Conservation (phyloP, 1,140 invertebrate genomes). For the Cotesia vestalis region DNA sequence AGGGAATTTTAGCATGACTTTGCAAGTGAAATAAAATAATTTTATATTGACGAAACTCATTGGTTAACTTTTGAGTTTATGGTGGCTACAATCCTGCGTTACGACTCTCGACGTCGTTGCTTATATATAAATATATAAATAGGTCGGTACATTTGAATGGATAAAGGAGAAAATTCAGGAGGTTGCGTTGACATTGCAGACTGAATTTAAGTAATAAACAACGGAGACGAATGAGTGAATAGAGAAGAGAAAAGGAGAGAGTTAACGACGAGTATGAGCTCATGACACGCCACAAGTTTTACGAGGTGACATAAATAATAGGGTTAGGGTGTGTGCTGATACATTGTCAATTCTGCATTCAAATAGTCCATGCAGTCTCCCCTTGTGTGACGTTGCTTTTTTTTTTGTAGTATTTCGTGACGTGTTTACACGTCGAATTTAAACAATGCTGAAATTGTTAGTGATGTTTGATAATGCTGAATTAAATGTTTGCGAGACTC, state of each 20-base stretch:
- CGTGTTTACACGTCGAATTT: background rate
- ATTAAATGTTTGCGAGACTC: background rate
- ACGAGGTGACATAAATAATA: constrained; percentile 63
- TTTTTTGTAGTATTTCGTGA: background rate
- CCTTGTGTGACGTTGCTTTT: background rate
- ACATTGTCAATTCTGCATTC: constrained; percentile 52
- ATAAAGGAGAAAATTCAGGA: no score
- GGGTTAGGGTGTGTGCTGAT: constrained; percentile 60
- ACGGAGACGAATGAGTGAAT: background rate
- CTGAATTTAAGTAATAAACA: no score
- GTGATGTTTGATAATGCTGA: constrained; percentile 3
- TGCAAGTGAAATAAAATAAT: constrained; percentile 1
- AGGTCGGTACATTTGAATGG: no score
- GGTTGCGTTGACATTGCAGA: no score
- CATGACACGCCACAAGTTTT: constrained; percentile 63
- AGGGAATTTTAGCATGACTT: background rate
- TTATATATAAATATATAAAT: no score
- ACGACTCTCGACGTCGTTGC: no score
- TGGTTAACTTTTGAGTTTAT: no score
- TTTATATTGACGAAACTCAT: background rate
- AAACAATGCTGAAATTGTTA: constrained; percentile 2
- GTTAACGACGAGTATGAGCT: constrained; percentile 46
- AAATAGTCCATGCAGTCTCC: background rate
- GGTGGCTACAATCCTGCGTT: no score
- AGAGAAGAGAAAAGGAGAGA: constrained; percentile 18